Base-by-base conservation (phyloP, 2,797 vertebrate genomes). In the Hipposideros larvatus region DNA sequence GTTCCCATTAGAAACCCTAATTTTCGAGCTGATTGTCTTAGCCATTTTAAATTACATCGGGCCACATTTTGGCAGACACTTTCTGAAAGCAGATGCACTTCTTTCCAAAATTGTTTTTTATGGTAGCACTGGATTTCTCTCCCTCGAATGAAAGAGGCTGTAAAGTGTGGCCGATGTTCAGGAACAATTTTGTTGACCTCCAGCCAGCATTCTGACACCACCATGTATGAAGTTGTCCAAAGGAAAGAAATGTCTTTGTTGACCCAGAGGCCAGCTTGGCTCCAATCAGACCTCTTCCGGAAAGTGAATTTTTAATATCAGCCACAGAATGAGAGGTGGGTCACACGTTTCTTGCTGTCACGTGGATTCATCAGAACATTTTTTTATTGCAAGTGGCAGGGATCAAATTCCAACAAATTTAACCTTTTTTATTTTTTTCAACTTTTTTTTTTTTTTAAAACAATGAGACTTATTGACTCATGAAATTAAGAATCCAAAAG, bases 1-100 rank as follows among this genome's bases (percentile, higher is more conserved):
- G 96, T 98, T 97, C 80, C 98, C 96, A 97, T 98, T 97, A 97
- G 97, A 97, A 98, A 97, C 84, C 96, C 97, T 96, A 91, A 97
- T 97, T 98, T 97, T 95, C 61, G 0, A 96, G 95, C 95, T 91
- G 91, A 97, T 93, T 97, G 92, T 98, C 97, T 97, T 95, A 94
- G 95, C 94, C 97, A 90, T 97, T 97, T 97, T 86, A 96, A 97
- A 97, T 96, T 91, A 94, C 96, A 95, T 86, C 10, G 4, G 93
- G 91, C 88, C 91, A 86, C 78, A 71, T 96, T 93, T 97, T 95
- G 84, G 97, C 92, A 97, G 93, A 90, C 68, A 80, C 73, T 96
- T 96, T 96, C 83, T 66, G 83, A 94, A 92, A 94, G 95, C 95
- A 95, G 96, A 94, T 87, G 87, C 3, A 77, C 46, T 96, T 63